Evolutionary conservation across 2,797 vertebrate genomes (phyloP).

Genomic region (Phylloscopus collybita): DNA sequence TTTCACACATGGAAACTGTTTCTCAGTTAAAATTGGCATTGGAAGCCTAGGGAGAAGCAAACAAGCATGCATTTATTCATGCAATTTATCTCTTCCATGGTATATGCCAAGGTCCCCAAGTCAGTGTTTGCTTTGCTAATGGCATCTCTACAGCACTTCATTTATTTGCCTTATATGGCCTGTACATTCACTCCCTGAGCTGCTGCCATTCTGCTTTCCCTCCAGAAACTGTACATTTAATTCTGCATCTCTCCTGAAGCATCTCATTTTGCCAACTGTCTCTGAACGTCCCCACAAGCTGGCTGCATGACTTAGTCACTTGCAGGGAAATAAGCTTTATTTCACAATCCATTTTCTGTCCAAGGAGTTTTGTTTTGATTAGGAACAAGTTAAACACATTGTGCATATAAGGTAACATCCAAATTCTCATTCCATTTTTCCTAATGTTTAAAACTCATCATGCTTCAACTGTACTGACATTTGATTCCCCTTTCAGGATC

Average conservation of each 20-base stretch:
- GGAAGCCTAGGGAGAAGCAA: constrained; percentile 10
- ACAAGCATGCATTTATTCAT: constrained; percentile 34
- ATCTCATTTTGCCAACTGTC: constrained; percentile 22
- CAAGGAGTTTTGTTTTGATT: constrained; percentile 19
- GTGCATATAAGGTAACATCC: neutral
- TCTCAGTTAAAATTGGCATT: constrained; percentile 28
- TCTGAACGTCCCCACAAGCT: constrained; percentile 31
- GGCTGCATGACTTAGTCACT: neutral
- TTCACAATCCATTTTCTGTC: constrained; percentile 10
- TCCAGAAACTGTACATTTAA: neutral
- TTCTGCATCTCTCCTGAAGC: constrained; percentile 29
- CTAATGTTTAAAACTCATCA: neutral
- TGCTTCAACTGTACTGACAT: neutral
- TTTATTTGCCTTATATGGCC: constrained; percentile 59
- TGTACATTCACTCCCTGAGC: constrained; percentile 37
- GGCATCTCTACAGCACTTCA: constrained; percentile 39
- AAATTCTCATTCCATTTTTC: neutral
- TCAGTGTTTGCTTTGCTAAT: constrained; percentile 51
- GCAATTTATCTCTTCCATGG: constrained; percentile 25
- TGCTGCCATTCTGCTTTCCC: constrained; percentile 39
- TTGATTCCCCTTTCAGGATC: neutral
- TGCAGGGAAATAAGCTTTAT: neutral
- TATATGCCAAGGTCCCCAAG: constrained; percentile 50
- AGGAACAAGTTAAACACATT: constrained; percentile 18
- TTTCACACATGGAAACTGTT: constrained; percentile 20